Base-by-base conservation (phyloP, 2,888 invertebrate genomes). In the Osmoderma eremita region DNA sequence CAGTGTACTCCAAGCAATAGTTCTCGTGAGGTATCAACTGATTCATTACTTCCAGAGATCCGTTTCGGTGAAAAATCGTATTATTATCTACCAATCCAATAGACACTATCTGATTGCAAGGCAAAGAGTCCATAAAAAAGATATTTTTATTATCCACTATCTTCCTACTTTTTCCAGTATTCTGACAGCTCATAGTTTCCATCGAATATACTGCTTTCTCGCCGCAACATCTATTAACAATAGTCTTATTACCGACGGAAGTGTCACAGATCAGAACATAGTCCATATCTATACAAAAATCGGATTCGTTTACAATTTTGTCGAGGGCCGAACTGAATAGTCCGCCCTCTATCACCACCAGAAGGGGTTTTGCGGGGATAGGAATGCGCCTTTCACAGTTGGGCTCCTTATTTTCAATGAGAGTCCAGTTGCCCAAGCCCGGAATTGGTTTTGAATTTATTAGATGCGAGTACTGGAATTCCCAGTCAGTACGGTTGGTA, bases 151-250 rank as follows among this genome's bases (percentile, higher is more conserved):
- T 42, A 4, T 30, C 20, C 2, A 15, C 10, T 18, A 64, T 53
- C 4, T 51, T 30, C n/a, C 42, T 64, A 3, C 8, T 15, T 15
- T 61, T 17, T 17, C 6, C 15, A 6, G 45, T 36, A 8, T 45
- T 8, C 48, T 45, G 45, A 13, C 58, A 61, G 10, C 58, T 61
- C 18, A 15, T 45, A 2, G 30, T 36, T 61, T 45, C 17, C 15
- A 45, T 61, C 5, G 63, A 66, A 42, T 58, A 66, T n/a, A 61
- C 61, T 17, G 50, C 49, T 5, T 61, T 18, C 30, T 30, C 12
- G 17, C 61, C 65, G 17, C 65, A 66, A 49, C 65, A 66, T 24
- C 65, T 48, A 50, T 66, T 56, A 10, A 66, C 50, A 24, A 66
- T 4, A 41, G 65, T 66, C 17, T 36, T 65, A 36, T 61, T 61